Conservation (phyloP, 2,797 vertebrate species). For the Halcyon smyrnensis region DNA sequence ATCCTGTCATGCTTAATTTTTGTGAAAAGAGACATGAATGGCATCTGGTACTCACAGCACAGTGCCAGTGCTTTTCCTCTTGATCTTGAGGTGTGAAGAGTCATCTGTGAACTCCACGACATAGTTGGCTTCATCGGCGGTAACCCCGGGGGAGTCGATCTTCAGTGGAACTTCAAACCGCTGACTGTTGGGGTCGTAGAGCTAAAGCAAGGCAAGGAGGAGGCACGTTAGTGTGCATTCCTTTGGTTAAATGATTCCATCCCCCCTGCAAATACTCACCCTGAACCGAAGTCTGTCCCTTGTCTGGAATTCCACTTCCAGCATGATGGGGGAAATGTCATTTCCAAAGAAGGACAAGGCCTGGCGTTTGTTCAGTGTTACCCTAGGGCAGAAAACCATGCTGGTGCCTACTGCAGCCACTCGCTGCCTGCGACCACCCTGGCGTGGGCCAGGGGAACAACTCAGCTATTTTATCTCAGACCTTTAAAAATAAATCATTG, state of each 20-base stretch:
- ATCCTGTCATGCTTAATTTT: neutral
- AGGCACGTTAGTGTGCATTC: rapidly evolving
- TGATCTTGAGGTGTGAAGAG: neutral
- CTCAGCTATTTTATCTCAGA: neutral
- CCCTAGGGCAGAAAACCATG: neutral
- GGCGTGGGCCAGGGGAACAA: rapidly evolving
- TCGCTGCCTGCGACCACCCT: neutral
- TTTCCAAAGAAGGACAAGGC: conserved; percentile 1
- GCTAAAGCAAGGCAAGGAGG: neutral
- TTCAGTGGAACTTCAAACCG: conserved; percentile 60
- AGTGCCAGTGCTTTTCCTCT: conserved; percentile 48
- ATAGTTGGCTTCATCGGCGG: neutral
- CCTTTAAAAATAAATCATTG: neutral
- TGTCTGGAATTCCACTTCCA: conserved; percentile 63
- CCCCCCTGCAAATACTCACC: neutral
- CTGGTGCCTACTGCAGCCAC: rapidly evolving
- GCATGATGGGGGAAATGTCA: neutral
- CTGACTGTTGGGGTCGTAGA: conserved; percentile 49
- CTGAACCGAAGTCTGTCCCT: conserved; percentile 55
- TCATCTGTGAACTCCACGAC: neutral
- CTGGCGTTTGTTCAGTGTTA: conserved; percentile 26
- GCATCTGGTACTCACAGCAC: conserved; percentile 45
- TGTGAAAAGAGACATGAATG: rapidly evolving
- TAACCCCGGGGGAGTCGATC: neutral
- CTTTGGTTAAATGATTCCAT: neutral